Conservation (phyloP, 1,140 invertebrate species). For the Polypedilum pembai region DNA sequence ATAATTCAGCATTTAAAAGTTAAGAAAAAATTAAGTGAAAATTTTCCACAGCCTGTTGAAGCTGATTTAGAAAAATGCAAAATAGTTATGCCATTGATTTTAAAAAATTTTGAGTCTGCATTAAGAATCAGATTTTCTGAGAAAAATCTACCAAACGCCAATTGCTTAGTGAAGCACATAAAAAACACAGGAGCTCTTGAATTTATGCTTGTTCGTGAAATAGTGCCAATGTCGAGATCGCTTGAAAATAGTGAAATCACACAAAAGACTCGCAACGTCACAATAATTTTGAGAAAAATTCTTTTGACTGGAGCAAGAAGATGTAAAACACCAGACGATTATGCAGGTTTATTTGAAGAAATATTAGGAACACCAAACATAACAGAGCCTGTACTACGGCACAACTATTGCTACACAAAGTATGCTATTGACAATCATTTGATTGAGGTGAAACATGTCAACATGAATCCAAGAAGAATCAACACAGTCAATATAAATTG, state of each 20-base stretch:
- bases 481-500: background rate
- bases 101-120: background rate
- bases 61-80: background rate
- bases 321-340: background rate
- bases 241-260: conserved; percentile 11
- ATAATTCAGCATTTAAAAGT: background rate
- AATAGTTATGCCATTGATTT: background rate
- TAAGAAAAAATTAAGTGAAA: background rate
- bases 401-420: background rate
- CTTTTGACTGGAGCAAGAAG: background rate
- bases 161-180: background rate
- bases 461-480: background rate
- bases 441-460: background rate
- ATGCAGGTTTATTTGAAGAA: background rate
- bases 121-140: background rate
- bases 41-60: background rate
- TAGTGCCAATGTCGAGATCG: background rate
- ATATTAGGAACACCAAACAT: background rate
- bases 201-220: background rate
- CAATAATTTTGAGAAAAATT: background rate
- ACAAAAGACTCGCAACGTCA: background rate
- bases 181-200: background rate
- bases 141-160: background rate
- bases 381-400: background rate
- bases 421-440: background rate